These are phyloP conservation scores for Drosophila koepferae DNA, from an alignment of 2,888 invertebrate species.

Conservation along the genomic window DNA sequence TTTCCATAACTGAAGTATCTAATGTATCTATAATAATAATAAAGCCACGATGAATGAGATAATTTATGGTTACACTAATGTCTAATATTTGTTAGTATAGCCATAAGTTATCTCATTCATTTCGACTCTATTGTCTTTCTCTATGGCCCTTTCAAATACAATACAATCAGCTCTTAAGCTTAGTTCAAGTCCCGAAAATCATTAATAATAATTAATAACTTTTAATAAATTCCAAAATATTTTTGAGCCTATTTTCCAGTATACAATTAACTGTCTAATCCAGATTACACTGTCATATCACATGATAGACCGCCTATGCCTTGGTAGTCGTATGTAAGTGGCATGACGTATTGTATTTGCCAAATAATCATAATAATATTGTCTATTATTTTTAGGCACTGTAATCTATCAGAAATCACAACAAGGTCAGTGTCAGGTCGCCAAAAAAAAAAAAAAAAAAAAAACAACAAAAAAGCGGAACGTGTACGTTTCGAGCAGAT, in stretches of 20 bases:
- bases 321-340: background rate
- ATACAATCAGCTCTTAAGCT: too few relatives aligned
- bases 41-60: too few relatives aligned
- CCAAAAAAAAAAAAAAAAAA: slow-evolving; percentile 8
- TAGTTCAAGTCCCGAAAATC: too few relatives aligned
- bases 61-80: too few relatives aligned
- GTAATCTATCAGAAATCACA: slow-evolving; percentile 29
- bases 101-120: too few relatives aligned
- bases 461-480: slow-evolving; percentile 18
- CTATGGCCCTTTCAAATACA: too few relatives aligned
- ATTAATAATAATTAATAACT: background rate
- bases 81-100: too few relatives aligned
- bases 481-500: slow-evolving; percentile 58
- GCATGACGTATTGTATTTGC: slow-evolving; percentile 15
- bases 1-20: too few relatives aligned
- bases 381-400: slow-evolving; percentile 27
- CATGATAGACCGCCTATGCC: background rate
- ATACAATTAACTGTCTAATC: background rate
- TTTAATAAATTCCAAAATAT: background rate
- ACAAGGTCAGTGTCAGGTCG: slow-evolving; percentile 54
- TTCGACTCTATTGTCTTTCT: too few relatives aligned
- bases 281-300: background rate
- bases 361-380: slow-evolving; percentile 20
- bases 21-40: too few relatives aligned
- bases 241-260: background rate